These are phyloP conservation scores for Lasioglossum zephyrum DNA, from an alignment of 2,888 invertebrate species.

Conservation along the genomic window DNA sequence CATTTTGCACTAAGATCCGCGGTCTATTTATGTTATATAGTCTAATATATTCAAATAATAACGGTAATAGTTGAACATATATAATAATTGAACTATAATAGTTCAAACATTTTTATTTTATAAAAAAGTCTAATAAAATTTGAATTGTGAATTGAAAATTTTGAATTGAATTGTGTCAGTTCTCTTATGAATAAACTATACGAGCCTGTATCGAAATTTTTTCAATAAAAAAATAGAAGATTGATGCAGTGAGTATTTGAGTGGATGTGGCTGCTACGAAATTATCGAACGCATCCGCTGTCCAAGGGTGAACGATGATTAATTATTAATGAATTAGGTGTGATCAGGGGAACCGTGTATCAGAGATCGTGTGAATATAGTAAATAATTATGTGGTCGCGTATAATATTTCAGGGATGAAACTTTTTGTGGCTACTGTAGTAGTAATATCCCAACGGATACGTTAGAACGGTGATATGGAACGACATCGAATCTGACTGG, in stretches of 20 bases:
- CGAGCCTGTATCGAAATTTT: not conserved
- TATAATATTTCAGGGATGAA: not conserved
- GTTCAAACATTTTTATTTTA: too few species aligned
- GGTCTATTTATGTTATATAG: too few species aligned
- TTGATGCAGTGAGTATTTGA: not conserved
- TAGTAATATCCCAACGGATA: constrained; percentile 40
- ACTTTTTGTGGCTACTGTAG: constrained; percentile 10
- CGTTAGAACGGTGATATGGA: constrained; percentile 35
- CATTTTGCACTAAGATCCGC: too few species aligned
- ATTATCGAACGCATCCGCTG: not conserved
- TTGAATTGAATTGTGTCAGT: too few species aligned
- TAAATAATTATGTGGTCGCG: not conserved
- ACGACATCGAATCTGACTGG: constrained; percentile 36
- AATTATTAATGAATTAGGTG: not conserved
- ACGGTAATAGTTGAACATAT: too few species aligned
- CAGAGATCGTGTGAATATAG: not conserved
- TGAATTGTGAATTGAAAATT: too few species aligned
- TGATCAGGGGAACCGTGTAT: not conserved
- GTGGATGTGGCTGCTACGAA: not conserved
- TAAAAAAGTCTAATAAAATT: too few species aligned
- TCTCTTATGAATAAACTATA: too few species aligned
- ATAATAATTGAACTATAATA: too few species aligned
- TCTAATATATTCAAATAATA: too few species aligned
- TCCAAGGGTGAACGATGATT: not conserved
- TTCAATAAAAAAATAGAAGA: not conserved